Conservation (phyloP, 2,888 invertebrate species). For the Ennomos quercinarius region DNA sequence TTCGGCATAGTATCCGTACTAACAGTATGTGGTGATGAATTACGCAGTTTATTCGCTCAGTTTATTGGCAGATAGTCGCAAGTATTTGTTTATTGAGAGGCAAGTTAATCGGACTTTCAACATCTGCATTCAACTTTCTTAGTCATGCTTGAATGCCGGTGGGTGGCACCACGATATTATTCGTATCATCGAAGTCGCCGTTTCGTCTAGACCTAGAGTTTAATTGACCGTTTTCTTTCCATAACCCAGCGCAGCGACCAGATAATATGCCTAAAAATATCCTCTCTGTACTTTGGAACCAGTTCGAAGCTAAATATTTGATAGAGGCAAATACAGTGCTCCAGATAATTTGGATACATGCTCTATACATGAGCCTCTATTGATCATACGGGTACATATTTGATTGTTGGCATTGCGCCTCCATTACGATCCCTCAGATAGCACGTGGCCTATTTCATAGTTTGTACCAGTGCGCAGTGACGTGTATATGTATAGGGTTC, state of each 20-base stretch:
- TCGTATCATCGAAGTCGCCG: no score
- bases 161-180: no score
- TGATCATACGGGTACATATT: constrained; percentile 19
- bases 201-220: no score
- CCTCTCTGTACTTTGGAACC: constrained; percentile 17
- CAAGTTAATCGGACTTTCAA: constrained; percentile 18
- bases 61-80: neutral
- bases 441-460: constrained; percentile 12
- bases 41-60: neutral
- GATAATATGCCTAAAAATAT: neutral
- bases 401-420: constrained; percentile 27
- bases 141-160: constrained; percentile 16
- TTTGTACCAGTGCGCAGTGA: neutral
- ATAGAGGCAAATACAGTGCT: constrained; percentile 12
- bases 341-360: constrained; percentile 21
- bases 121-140: constrained; percentile 18
- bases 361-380: constrained; percentile 20
- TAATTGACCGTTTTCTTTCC: no score
- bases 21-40: neutral
- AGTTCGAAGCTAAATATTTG: constrained; percentile 15
- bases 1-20: no score
- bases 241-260: no score
- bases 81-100: neutral
- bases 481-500: no score
- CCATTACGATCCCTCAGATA: constrained; percentile 14